These are phyloP conservation scores for Tinea trinotella DNA, from an alignment of 2,888 invertebrate species.

Conservation along the genomic window DNA sequence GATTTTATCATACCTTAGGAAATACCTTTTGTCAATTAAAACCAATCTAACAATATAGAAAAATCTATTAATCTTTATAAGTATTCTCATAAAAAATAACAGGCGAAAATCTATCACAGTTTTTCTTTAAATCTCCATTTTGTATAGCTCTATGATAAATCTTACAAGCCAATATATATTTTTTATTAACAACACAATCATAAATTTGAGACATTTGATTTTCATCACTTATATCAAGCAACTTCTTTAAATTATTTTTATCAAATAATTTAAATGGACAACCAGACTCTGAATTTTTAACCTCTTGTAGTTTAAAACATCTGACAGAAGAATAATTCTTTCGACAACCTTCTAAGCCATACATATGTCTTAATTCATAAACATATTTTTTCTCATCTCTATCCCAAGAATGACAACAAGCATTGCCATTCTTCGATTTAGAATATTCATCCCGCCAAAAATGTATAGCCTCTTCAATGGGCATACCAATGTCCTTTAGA, in stretches of 20 bases:
- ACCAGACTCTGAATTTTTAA: conserved; percentile 73
- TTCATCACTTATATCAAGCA: conserved; percentile 33
- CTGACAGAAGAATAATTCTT: conserved; percentile 73
- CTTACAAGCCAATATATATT: conserved; percentile 45
- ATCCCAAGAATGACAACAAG: conserved; percentile 77
- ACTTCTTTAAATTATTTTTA: conserved; percentile 39
- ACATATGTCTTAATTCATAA: conserved; percentile 80
- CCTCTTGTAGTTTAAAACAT: conserved; percentile 71
- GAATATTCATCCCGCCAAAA: conserved; percentile 79
- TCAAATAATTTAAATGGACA: conserved; percentile 77
- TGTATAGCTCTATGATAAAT: conserved; percentile 31
- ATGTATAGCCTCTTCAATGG: conserved; percentile 73
- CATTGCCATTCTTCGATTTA: conserved; percentile 48
- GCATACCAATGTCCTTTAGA: conserved; percentile 80
- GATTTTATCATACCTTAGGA: no score
- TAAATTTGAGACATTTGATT: conserved; percentile 36
- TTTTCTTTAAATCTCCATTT: not conserved
- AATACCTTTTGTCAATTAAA: no score
- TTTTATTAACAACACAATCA: conserved; percentile 35
- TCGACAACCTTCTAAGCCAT: conserved; percentile 79
- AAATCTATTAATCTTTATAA: conserved; percentile 23
- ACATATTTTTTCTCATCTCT: conserved; percentile 73
- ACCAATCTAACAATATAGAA: conserved; percentile 14
- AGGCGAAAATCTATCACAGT: conserved; percentile 41
- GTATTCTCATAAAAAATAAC: conserved; percentile 45